These are phyloP conservation scores for Caenorhabditis wallacei DNA, from an alignment of 2,888 invertebrate genomes.

Conservation along the genomic window DNA sequence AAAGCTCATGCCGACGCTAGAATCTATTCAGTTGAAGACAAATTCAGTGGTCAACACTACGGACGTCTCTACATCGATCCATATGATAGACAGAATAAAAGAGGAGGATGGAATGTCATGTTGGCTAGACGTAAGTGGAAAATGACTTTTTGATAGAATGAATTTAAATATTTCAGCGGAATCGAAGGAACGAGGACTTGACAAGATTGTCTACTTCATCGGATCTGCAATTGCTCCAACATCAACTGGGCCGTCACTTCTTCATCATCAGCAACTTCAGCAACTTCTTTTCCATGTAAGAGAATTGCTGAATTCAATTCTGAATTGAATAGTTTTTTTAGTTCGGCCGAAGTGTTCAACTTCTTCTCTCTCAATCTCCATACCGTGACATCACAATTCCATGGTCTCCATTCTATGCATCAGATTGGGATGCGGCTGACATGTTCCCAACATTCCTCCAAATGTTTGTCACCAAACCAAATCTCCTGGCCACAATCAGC, in stretches of 20 bases:
- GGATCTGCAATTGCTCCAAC: constrained; percentile 78
- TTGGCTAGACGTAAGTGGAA: constrained; percentile 76
- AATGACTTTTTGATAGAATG: background rate
- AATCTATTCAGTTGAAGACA: constrained; percentile 79
- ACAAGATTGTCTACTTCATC: constrained; percentile 81
- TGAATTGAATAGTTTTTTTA: constrained; percentile 79
- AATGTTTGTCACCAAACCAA: constrained; percentile 81
- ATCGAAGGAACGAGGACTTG: constrained; percentile 76
- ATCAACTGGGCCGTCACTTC: constrained; percentile 69
- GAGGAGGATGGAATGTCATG: constrained; percentile 78
- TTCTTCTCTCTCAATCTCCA: constrained; percentile 90
- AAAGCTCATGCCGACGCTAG: constrained; percentile 77
- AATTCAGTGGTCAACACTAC: constrained; percentile 71
- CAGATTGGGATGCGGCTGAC: constrained; percentile 95
- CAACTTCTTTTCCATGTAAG: constrained; percentile 79
- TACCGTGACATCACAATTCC: constrained; percentile 86
- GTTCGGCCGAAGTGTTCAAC: constrained; percentile 93
- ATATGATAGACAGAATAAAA: constrained; percentile 79
- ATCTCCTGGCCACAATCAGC: constrained; percentile 76
- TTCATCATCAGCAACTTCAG: constrained; percentile 80
- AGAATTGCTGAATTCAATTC: too few species aligned
- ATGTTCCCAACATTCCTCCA: constrained; percentile 90
- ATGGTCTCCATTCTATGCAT: constrained; percentile 78
- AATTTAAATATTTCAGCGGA: constrained; percentile 71
- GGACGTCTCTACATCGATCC: constrained; percentile 81